phyloP scores from a whole-genome alignment of 2,113 vertebrate species.

The Willisornis vidua region DNA sequence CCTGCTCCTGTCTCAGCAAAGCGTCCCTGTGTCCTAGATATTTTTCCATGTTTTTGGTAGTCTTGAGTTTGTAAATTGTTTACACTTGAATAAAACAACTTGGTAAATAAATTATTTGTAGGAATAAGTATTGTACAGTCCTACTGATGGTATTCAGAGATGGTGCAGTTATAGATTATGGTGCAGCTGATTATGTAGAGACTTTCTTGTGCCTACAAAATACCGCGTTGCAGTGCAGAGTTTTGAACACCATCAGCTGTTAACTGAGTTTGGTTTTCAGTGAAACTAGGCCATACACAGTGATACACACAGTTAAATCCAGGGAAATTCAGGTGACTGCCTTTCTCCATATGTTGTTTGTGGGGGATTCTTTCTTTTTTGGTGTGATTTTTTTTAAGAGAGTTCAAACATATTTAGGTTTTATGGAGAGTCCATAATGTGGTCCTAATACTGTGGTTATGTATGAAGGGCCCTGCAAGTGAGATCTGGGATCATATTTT shows the following conservation, averaged over 20 bases:
- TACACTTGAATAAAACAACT: background rate
- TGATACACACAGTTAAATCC: background rate
- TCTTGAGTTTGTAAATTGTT: background rate
- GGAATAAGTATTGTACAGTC: background rate
- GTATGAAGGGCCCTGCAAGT: background rate
- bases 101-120: background rate
- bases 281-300: background rate
- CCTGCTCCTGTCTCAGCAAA: background rate
- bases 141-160: background rate
- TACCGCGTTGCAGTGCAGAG: background rate
- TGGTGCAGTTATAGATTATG: background rate
- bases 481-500: background rate
- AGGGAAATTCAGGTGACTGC: background rate
- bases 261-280: background rate
- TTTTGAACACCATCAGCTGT: background rate
- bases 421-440: background rate
- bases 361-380: background rate
- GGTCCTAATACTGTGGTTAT: background rate
- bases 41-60: background rate
- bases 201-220: background rate
- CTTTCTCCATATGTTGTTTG: background rate
- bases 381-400: background rate
- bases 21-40: background rate
- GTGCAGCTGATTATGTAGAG: background rate
- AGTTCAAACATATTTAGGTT: background rate